Percentiles rank a stretch among this genome's conserved stretches.
Evolutionary conservation across 2,888 invertebrate species (phyloP).

Genomic region (Gryllus longicercus): DNA sequence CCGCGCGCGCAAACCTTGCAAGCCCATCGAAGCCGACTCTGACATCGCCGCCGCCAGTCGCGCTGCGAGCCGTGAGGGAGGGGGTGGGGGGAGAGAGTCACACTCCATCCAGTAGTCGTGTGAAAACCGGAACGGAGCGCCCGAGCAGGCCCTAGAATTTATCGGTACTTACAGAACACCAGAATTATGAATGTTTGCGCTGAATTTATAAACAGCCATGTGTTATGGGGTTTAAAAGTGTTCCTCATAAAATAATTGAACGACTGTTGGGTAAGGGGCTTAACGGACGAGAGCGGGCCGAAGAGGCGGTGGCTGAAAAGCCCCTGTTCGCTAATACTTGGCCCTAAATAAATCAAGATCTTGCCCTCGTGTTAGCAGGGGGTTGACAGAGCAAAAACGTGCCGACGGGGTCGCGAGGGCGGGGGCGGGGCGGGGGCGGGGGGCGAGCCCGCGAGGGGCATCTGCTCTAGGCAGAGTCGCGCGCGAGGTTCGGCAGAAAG

Average conservation of each 20-base stretch:
- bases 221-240: constrained; percentile 17
- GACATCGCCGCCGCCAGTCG: neutral
- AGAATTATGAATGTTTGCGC: constrained; percentile 3
- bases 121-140: neutral
- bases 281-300: neutral
- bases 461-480: no score
- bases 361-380: neutral
- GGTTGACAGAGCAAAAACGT: constrained; percentile 17
- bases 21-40: neutral
- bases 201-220: constrained; percentile 17
- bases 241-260: constrained; percentile 17
- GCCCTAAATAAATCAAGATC: constrained; percentile 10
- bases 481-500: no score
- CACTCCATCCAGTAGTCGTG: neutral
- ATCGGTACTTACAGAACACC: constrained; percentile 5
- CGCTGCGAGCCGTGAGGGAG: no score
- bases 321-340: neutral
- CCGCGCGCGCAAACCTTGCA: neutral
- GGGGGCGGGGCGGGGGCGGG: neutral
- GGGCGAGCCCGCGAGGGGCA: neutral
- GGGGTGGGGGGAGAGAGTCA: no score
- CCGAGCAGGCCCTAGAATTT: neutral
- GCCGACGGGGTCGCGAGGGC: neutral
- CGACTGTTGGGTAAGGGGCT: constrained; percentile 10
- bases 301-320: neutral